Percentiles rank a stretch among this genome's conserved stretches.
Evolutionary conservation across 2,797 vertebrate species (phyloP).

Genomic region (Anguilla marmorata): DNA sequence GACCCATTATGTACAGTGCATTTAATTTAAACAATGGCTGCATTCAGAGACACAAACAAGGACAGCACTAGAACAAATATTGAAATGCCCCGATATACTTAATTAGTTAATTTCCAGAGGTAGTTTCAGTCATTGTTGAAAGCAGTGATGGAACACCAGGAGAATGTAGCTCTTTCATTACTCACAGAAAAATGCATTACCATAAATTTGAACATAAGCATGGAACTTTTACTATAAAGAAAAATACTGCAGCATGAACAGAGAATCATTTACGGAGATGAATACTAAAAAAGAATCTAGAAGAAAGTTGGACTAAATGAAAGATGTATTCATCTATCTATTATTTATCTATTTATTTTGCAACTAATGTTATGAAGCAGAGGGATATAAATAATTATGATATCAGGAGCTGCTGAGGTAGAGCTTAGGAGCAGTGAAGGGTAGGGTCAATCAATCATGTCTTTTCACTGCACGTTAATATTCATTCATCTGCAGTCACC

Average conservation of each 20-base stretch:
- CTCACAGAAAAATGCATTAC: background rate
- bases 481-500: conserved; percentile 28
- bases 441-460: conserved; percentile 31
- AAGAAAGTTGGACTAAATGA: background rate
- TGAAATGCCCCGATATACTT: background rate
- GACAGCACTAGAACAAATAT: background rate
- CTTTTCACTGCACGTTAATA: conserved; percentile 16
- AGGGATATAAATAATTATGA: conserved; percentile 23
- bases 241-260: background rate
- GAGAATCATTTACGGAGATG: background rate
- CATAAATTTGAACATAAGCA: background rate
- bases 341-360: background rate
- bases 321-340: background rate
- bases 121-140: background rate
- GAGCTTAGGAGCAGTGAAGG: background rate
- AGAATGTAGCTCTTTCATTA: background rate
- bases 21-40: background rate
- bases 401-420: background rate
- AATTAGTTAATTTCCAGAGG: background rate
- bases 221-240: background rate
- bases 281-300: background rate
- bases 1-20: background rate
- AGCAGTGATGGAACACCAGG: background rate
- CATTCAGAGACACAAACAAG: background rate
- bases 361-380: background rate